Base-by-base conservation (phyloP, 2,888 invertebrate species). In the Tryphoninae sp. region DNA sequence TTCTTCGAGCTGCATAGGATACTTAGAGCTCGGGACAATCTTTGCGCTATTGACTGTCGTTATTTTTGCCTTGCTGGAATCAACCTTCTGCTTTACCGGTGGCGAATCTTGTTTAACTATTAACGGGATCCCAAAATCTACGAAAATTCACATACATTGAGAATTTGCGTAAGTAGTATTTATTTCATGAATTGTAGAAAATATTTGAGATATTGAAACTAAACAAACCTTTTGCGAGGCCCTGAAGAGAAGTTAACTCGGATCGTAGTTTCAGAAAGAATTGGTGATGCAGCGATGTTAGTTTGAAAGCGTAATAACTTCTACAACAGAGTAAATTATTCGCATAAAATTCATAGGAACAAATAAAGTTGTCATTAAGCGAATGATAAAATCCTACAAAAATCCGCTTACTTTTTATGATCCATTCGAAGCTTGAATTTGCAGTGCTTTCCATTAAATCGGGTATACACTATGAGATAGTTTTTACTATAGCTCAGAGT, bases 281-380 rank as follows among this genome's bases (percentile, higher is more conserved):
- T 89, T 96, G 95, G 89, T 96, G 96, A 90, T 96, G 96, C 62
- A 96, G 91, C n/a, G 96, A 96, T 9, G 96, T 96, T 81, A 96
- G 91, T 91, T 95, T 95, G 92, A 96, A 96, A 79, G 96, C 94
- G 88, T 95, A 96, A 89, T 95, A 96, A 88, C 95, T 96, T 92
- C 94, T 94, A 89, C 49, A 93, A 92, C 84, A 79, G 85, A 86
- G 82, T 42, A 23, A 9, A 6, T n/a, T 42, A 45, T 11, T 51
- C 13, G 51, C 26, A 51, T 51, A 23, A 19, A 45, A 22, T 23
- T 9, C 0, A 45, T 59, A 33, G 23, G 6, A 33, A 53, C 22
- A 45, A 45, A 45, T 45, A 45, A 45, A 45, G 11, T 45, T 2
- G 9, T 45, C 13, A 3, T 4, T 13, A 45, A 45, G 7, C 13